These are phyloP conservation scores for Arge pagana DNA, from an alignment of 2,888 invertebrate species.

Conservation along the genomic window DNA sequence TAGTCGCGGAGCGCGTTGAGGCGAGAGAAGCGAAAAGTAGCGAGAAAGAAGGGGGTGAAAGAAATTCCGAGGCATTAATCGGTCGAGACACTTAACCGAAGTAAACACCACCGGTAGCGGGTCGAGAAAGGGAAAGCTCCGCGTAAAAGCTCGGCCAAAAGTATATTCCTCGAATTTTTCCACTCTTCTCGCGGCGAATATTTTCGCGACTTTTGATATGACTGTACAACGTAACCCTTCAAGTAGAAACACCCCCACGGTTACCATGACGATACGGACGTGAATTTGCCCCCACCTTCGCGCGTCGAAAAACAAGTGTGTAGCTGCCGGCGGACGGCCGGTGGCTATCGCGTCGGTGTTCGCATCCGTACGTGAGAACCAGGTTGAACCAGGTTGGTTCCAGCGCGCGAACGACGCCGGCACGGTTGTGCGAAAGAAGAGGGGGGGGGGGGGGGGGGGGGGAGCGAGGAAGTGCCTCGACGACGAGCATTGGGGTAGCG, in stretches of 20 bases:
- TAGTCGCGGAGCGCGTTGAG: conserved; percentile 4
- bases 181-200: conserved; percentile 28
- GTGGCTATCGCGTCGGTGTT: no score
- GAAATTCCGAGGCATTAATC: conserved; percentile 41
- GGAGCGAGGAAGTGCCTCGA: not conserved
- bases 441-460: not conserved
- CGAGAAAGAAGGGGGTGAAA: conserved; percentile 2
- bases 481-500: conserved; percentile 34
- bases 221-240: conserved; percentile 54
- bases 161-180: conserved; percentile 32
- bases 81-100: conserved; percentile 51
- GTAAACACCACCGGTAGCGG: conserved; percentile 43
- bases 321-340: conserved; percentile 42
- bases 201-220: conserved; percentile 51
- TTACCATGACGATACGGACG: conserved; percentile 52
- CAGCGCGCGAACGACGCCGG: conserved; percentile 30
- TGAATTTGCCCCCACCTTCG: conserved; percentile 30
- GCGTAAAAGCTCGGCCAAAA: conserved; percentile 47
- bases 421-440: not conserved
- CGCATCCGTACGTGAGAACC: no score
- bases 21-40: conserved; percentile 20
- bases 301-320: conserved; percentile 52
- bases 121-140: conserved; percentile 51
- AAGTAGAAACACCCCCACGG: conserved; percentile 53
- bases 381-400: no score